Conservation (phyloP, 2,888 invertebrate genomes). For the Parapristionchus giblindavisi region DNA sequence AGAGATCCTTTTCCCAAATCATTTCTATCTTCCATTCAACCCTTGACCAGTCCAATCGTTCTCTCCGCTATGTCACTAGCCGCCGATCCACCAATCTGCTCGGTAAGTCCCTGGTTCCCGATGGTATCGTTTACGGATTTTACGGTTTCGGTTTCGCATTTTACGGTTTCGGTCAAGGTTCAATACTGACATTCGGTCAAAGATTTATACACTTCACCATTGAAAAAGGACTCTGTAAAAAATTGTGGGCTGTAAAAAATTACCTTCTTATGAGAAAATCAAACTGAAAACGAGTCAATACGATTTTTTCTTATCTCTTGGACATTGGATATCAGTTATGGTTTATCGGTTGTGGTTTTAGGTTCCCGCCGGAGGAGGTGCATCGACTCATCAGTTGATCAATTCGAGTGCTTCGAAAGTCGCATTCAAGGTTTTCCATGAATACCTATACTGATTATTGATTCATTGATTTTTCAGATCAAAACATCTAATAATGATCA, state of each 20-base stretch:
- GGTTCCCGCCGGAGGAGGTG: constrained; percentile 26
- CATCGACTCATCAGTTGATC: constrained; percentile 34
- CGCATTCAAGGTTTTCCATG: constrained; percentile 20
- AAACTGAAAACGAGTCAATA: too few relatives aligned
- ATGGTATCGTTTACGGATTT: neutral
- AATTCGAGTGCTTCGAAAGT: constrained; percentile 23
- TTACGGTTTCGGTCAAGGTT: too few relatives aligned
- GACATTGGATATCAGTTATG: neutral
- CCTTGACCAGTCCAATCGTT: too few relatives aligned
- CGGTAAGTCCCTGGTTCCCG: constrained; percentile 2
- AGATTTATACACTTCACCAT: too few relatives aligned
- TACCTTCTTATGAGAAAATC: too few relatives aligned
- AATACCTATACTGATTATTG: neutral
- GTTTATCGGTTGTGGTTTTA: neutral
- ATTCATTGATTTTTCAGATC: constrained; percentile 36
- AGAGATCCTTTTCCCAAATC: too few relatives aligned
- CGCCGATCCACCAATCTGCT: constrained; percentile 26
- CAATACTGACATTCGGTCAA: too few relatives aligned
- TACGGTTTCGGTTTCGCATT: neutral
- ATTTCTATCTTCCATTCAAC: too few relatives aligned
- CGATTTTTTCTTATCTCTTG: neutral
- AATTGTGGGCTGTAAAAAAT: too few relatives aligned
- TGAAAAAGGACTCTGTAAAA: too few relatives aligned
- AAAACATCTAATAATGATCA: constrained; percentile 45
- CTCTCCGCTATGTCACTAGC: constrained; percentile 32